Evolutionary conservation across 1,140 invertebrate genomes (phyloP), one percentile per base, ranked within the genome.

Genomic region (Oscheius sp.): DNA sequence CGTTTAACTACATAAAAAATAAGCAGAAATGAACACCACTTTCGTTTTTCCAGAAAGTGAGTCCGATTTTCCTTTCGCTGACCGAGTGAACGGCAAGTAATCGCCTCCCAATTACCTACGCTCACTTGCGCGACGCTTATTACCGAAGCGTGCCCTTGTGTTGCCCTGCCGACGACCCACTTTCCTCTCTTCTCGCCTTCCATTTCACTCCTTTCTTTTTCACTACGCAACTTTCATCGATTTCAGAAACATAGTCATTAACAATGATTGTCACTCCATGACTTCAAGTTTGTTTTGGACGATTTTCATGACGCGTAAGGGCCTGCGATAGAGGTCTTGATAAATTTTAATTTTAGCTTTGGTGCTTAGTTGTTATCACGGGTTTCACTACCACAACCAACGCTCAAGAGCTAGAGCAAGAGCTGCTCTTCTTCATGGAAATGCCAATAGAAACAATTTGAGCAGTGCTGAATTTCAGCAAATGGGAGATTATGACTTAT

Each of bases 71-170:
- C n/a, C n/a, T n/a, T n/a, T n/a, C n/a, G n/a, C n/a, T n/a, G n/a
- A n/a, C n/a, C n/a, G n/a, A n/a, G n/a, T n/a, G n/a, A n/a, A n/a
- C n/a, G n/a, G n/a, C n/a, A n/a, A n/a, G n/a, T n/a, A n/a, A n/a
- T n/a, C n/a, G n/a, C n/a, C n/a, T n/a, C n/a, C 15, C 49, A 55
- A 55, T 55, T 55, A 55, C 49, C 49, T 26, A 55, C 49, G 49
- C 7, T 13, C 49, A 23, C 7, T 55, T 55, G 49, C 49, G 49
- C 49, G 7, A 15, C 28, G 49, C 49, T 55, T 55, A 55, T 55
- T 55, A 23, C 28, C 23, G 49, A 55, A 55, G 28, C 28, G 28
- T 55, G 49, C 49, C 49, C 49, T 55, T 55, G 7, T 7, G 7
- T 4, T 23, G 15, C 7, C 7, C 23, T 4, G 49, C 15, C 7